A percentile compares a stretch with the other conserved stretches of the same genome.
Evolutionary conservation across 2,797 vertebrate species (phyloP).

Genomic region (Neosilurus mollespiculum): DNA sequence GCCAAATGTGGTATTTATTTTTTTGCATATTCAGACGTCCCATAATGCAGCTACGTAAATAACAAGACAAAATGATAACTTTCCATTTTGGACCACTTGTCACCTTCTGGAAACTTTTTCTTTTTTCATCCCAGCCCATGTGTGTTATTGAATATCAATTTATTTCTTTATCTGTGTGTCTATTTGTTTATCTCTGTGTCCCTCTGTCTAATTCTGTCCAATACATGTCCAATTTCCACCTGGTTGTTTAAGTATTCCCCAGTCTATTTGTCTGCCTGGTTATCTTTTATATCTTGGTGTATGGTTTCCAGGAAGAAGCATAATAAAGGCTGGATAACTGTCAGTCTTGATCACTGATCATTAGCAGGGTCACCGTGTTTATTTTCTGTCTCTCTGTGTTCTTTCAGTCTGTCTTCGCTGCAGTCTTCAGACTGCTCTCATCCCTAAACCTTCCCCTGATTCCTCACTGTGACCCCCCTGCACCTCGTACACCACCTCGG

Average conservation of each 20-base stretch:
- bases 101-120: neutral
- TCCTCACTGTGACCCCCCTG: constrained; percentile 52
- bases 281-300: neutral
- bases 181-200: neutral
- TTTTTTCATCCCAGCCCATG: neutral
- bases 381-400: neutral
- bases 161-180: neutral
- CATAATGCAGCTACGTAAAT: too few relatives aligned
- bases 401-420: constrained; percentile 62
- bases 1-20: too few relatives aligned
- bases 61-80: too few relatives aligned
- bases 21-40: too few relatives aligned
- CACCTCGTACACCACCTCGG: constrained; percentile 75
- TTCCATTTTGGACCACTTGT: too few relatives aligned
- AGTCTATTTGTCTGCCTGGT: neutral
- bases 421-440: constrained; percentile 65
- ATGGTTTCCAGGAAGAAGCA: neutral
- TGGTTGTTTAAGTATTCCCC: neutral
- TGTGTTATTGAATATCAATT: neutral
- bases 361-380: neutral
- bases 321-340: neutral
- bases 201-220: too few relatives aligned
- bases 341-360: neutral
- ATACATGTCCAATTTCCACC: neutral
- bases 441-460: constrained; percentile 64